A percentile compares a stretch with the other conserved stretches of the same genome.
These are phyloP conservation scores for Hypolimnas misippus DNA, from an alignment of 2,888 invertebrate genomes.

Conservation along the genomic window DNA sequence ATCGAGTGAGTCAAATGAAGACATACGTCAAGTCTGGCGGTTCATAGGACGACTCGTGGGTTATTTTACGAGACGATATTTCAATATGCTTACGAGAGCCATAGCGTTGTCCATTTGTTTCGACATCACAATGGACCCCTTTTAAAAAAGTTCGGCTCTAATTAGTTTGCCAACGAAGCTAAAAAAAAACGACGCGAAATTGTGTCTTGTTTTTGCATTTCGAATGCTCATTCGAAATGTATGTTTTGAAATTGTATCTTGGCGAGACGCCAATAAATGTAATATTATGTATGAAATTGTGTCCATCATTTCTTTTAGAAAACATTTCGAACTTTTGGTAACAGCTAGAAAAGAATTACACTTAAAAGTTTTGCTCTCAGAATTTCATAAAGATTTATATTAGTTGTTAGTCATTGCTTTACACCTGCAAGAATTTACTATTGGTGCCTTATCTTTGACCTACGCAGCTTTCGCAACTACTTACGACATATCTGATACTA, in stretches of 20 bases:
- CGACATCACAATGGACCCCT: constrained; percentile 47
- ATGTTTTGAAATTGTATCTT: not conserved
- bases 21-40: constrained; percentile 76
- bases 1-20: constrained; percentile 81
- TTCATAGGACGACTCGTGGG: constrained; percentile 67
- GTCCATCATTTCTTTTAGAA: no score
- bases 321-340: no score
- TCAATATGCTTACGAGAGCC: constrained; percentile 81
- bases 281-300: no score
- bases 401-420: no score
- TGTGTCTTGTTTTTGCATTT: not conserved
- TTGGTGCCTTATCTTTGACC: no score
- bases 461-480: no score
- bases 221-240: constrained; percentile 14
- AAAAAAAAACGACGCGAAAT: constrained; percentile 15
- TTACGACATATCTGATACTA: no score
- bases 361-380: no score
- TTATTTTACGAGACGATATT: constrained; percentile 80
- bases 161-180: constrained; percentile 39
- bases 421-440: no score
- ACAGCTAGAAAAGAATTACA: no score
- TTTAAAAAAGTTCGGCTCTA: constrained; percentile 39
- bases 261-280: no score
- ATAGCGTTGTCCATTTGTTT: constrained; percentile 56
- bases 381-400: no score